Percentiles rank a stretch among this genome's conserved stretches.
Conservation (phyloP, 1,140 invertebrate species). For the Brachystomella parvula region DNA sequence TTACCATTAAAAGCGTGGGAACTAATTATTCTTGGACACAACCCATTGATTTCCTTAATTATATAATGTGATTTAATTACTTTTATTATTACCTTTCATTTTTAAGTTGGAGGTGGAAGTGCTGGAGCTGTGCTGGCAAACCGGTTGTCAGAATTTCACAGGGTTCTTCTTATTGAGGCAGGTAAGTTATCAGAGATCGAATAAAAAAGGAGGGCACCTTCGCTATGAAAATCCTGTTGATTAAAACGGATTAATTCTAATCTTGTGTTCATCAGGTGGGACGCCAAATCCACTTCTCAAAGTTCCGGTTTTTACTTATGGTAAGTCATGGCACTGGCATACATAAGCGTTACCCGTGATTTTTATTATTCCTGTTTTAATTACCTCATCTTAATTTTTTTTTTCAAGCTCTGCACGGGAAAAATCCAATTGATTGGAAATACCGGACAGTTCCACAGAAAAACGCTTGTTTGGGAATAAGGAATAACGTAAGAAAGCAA, state of each 20-base stretch:
- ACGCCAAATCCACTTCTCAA: background rate
- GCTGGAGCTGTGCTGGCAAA: constrained; percentile 2
- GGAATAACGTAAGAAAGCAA: constrained; percentile 24
- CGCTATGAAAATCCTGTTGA: background rate
- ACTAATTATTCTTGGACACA: background rate
- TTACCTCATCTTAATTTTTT: too few species aligned
- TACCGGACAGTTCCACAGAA: constrained; percentile 33
- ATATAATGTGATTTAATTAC: background rate
- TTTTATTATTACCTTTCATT: background rate
- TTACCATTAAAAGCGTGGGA: too few species aligned
- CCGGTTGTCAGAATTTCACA: background rate
- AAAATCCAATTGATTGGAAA: constrained; percentile 38
- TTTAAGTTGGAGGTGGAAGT: background rate
- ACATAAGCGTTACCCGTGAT: background rate
- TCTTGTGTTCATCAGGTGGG: background rate
- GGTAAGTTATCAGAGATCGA: background rate
- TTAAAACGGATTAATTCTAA: background rate
- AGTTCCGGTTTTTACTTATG: background rate
- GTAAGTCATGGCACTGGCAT: background rate
- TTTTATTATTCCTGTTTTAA: too few species aligned
- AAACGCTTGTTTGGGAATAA: constrained; percentile 23
- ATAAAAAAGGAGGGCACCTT: background rate
- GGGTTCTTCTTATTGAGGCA: background rate
- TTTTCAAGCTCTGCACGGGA: constrained; percentile 15
- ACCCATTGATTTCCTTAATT: background rate